A percentile compares a stretch with the other conserved stretches of the same genome.
Evolutionary conservation across 2,888 invertebrate genomes (phyloP).

Genomic region (Leucophenga montana): DNA sequence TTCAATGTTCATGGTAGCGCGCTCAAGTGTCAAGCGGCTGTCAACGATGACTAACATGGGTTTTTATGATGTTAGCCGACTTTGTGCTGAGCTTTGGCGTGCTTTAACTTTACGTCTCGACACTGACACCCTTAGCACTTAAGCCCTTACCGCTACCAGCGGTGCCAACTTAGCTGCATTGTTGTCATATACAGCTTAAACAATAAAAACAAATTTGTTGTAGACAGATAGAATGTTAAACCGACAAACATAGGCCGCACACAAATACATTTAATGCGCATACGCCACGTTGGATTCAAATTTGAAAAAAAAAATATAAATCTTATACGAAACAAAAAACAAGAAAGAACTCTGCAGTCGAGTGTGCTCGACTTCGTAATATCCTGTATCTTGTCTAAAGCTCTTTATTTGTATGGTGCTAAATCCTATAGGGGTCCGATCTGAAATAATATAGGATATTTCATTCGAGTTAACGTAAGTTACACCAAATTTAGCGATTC

Average conservation of each 20-base stretch:
- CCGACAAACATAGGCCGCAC: background rate
- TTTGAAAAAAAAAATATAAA: background rate
- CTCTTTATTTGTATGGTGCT: too few relatives aligned
- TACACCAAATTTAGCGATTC: too few relatives aligned
- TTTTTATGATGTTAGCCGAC: slow-evolving; percentile 23
- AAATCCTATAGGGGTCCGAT: too few relatives aligned
- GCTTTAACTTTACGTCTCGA: slow-evolving; percentile 3
- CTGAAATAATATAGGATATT: too few relatives aligned
- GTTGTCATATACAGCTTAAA: slow-evolving; percentile 14
- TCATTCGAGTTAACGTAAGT: too few relatives aligned
- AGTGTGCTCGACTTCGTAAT: too few relatives aligned
- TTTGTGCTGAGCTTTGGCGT: slow-evolving; percentile 14
- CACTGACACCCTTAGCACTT: too few relatives aligned
- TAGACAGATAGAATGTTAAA: background rate
- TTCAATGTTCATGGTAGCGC: slow-evolving; percentile 29
- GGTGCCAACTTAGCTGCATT: too few relatives aligned
- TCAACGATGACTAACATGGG: slow-evolving; percentile 42
- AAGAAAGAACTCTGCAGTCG: too few relatives aligned
- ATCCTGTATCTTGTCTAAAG: too few relatives aligned
- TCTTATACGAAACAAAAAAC: too few relatives aligned
- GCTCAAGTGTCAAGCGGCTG: slow-evolving; percentile 61
- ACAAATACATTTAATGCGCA: slow-evolving; percentile 4
- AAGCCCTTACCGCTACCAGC: background rate
- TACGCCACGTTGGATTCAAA: background rate
- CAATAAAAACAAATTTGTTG: slow-evolving; percentile 16